These are phyloP conservation scores for Struthidea cinerea DNA, from an alignment of 2,113 vertebrate genomes.

Conservation along the genomic window DNA sequence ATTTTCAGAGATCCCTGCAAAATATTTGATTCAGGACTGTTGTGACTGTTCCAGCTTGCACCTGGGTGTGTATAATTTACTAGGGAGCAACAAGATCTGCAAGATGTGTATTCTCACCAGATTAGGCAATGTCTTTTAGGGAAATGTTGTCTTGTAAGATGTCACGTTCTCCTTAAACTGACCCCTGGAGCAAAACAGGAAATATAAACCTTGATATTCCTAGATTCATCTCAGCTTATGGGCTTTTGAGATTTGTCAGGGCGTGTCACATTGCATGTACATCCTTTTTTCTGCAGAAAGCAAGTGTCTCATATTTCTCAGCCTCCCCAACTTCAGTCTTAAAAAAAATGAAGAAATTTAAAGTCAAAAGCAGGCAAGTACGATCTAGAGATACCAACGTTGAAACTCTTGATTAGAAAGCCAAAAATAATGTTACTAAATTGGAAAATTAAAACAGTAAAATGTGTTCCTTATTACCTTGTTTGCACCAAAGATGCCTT, in stretches of 20 bases:
- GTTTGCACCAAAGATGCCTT: not conserved
- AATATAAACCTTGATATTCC: not conserved
- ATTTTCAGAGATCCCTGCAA: not conserved
- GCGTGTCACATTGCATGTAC: not conserved
- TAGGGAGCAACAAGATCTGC: not conserved
- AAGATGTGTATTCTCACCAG: not conserved
- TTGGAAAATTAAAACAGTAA: not conserved
- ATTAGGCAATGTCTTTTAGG: not conserved
- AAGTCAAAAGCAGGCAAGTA: not conserved
- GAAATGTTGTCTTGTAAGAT: not conserved
- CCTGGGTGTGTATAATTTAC: not conserved
- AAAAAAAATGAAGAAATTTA: not conserved
- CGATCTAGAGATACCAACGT: not conserved
- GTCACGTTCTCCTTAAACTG: not conserved
- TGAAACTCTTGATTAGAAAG: not conserved
- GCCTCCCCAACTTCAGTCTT: not conserved
- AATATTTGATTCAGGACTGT: not conserved
- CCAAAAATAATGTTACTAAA: not conserved
- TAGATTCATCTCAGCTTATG: not conserved
- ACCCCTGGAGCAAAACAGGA: not conserved
- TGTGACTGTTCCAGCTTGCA: not conserved
- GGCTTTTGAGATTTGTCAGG: not conserved
- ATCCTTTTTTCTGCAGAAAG: not conserved
- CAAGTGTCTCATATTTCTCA: not conserved
- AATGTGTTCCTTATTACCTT: not conserved